Evolutionary conservation across 2,797 vertebrate species (phyloP).

Genomic region (Perodicticus potto): DNA sequence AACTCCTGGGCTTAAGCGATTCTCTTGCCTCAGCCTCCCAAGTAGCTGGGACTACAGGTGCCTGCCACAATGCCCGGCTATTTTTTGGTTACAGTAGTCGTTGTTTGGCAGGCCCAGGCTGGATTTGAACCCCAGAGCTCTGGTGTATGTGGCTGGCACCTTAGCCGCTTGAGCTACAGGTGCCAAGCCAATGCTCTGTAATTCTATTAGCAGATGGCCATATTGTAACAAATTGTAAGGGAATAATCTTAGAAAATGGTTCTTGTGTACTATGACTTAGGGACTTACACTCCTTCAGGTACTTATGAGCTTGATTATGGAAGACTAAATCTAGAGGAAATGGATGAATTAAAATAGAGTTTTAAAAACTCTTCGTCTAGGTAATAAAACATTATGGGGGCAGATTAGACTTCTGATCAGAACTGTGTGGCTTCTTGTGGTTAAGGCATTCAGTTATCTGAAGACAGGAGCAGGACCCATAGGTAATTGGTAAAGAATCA

Average conservation of each 20-base stretch:
- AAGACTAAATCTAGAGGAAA: constrained; percentile 11
- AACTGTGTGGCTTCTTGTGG: background rate
- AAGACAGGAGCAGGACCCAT: background rate
- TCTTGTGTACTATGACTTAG: background rate
- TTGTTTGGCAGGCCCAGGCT: no score
- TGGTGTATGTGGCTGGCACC: no score
- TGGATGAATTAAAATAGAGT: background rate
- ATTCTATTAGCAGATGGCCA: background rate
- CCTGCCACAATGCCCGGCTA: no score
- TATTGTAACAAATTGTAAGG: background rate
- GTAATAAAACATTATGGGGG: background rate
- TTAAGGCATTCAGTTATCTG: background rate
- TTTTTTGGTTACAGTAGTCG: no score
- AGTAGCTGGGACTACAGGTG: no score
- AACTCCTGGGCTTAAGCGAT: no score
- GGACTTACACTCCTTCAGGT: background rate
- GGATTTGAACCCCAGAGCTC: no score
- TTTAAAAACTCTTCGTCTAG: background rate
- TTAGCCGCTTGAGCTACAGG: no score
- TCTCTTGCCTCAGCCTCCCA: no score
- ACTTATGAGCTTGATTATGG: background rate
- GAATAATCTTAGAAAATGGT: background rate
- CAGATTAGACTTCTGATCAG: background rate
- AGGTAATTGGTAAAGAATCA: background rate
- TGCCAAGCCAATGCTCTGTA: background rate